A percentile compares a stretch with the other conserved stretches of the same genome.
These are phyloP conservation scores for Saguinus imperator DNA, from an alignment of 2,113 vertebrate species.

Conservation along the genomic window DNA sequence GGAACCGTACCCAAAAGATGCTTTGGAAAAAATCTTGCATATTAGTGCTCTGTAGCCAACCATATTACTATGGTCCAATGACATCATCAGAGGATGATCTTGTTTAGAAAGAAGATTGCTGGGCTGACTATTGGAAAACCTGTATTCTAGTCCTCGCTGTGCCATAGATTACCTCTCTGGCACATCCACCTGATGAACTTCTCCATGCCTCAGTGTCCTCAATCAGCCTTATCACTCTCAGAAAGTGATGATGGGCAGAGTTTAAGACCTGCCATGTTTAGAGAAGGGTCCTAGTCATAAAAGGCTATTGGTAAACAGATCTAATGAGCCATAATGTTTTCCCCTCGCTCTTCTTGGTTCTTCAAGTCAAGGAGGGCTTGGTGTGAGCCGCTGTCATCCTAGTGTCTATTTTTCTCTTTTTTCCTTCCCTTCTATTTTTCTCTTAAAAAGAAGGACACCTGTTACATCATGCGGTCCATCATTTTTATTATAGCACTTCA, in stretches of 20 bases:
- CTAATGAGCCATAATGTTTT: not conserved
- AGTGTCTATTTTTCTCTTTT: not conserved
- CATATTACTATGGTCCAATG: not conserved
- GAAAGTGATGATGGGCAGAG: not conserved
- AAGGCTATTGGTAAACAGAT: not conserved
- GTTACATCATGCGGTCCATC: fast-evolving
- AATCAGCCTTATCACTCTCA: not conserved
- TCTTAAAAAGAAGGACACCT: not conserved
- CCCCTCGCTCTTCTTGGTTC: not conserved
- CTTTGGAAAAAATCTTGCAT: too few relatives aligned
- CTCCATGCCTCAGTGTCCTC: not conserved
- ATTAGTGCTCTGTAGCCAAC: not conserved
- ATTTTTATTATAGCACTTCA: not conserved
- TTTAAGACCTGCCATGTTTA: not conserved
- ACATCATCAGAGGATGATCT: not conserved
- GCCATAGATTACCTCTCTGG: not conserved
- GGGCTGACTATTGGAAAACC: not conserved
- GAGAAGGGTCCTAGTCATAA: not conserved
- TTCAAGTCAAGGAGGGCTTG: not conserved
- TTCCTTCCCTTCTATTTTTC: not conserved
- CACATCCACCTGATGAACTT: not conserved
- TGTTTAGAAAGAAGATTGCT: not conserved
- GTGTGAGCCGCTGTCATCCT: not conserved
- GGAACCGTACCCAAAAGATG: not conserved
- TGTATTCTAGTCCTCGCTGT: not conserved